A percentile compares a stretch with the other conserved stretches of the same genome.
phyloP scores from a whole-genome alignment of 2,113 vertebrate genomes.

The Petromus typicus region DNA sequence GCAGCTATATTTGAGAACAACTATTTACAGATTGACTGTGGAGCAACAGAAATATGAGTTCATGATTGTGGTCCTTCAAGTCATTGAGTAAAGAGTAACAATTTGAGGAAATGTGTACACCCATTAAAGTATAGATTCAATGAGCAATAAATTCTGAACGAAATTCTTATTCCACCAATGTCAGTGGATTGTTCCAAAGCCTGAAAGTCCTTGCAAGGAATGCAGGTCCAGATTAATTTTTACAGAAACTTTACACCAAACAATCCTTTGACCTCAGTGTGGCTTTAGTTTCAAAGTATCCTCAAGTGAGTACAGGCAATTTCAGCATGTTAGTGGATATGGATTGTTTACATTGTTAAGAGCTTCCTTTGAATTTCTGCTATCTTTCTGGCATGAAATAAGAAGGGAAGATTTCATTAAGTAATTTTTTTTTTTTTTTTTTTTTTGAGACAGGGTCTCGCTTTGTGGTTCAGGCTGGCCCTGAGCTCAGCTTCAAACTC shows the following conservation, averaged over 20 bases:
- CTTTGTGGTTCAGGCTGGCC: too few species aligned
- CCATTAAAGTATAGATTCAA: background rate
- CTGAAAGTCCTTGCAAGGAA: background rate
- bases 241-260: background rate
- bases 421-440: too few species aligned
- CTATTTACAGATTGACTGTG: background rate
- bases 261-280: background rate
- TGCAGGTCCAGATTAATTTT: background rate
- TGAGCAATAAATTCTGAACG: background rate
- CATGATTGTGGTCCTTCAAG: background rate
- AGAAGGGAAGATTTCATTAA: background rate
- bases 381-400: background rate
- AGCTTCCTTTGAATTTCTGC: background rate
- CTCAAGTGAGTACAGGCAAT: background rate
- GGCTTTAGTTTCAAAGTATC: background rate
- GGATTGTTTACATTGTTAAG: background rate
- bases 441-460: too few species aligned
- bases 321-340: background rate
- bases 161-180: background rate
- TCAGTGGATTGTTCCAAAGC: background rate
- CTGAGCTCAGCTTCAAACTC: too few species aligned
- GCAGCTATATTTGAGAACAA: background rate
- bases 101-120: background rate
- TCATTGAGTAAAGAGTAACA: background rate
- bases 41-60: background rate